Percentiles rank a stretch among this genome's conserved stretches.
phyloP scores from a whole-genome alignment of 2,113 vertebrate genomes.

The Garra rufa region DNA sequence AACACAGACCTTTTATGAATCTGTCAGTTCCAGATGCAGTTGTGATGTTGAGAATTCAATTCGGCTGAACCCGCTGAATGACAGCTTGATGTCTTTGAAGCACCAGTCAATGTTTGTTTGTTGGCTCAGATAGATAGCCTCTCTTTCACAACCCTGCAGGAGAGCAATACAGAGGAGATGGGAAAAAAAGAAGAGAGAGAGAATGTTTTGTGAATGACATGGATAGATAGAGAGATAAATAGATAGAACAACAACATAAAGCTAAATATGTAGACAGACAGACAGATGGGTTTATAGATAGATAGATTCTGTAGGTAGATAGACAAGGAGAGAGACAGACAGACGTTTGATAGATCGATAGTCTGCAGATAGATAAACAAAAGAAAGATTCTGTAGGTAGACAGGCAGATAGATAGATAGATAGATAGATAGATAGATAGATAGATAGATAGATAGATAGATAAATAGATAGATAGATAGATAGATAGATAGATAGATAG shows the following conservation, averaged over 20 bases:
- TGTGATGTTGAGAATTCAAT: conserved; percentile 3
- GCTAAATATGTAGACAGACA: neutral
- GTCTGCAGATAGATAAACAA: neutral
- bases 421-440: neutral
- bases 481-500: neutral
- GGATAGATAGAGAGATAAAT: neutral
- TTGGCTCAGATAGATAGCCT: conserved; percentile 3
- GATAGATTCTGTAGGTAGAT: neutral
- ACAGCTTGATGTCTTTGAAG: conserved; percentile 23
- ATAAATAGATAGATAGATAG: conserved; percentile 8
- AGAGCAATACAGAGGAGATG: conserved; percentile 1
- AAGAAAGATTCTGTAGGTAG: neutral
- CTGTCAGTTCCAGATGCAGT: neutral
- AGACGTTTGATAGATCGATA: neutral
- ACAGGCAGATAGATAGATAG: neutral
- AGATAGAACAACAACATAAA: neutral
- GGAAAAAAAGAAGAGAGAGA: neutral
- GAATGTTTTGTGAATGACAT: neutral
- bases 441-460: neutral
- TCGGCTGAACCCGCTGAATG: neutral
- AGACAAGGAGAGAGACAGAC: neutral
- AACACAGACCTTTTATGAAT: neutral
- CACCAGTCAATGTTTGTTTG: conserved; percentile 3
- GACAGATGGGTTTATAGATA: neutral
- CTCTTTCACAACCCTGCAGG: conserved; percentile 11